A percentile compares a stretch with the other conserved stretches of the same genome.
Evolutionary conservation across 1,140 invertebrate species (phyloP).

Genomic region (Drosophila aff.): DNA sequence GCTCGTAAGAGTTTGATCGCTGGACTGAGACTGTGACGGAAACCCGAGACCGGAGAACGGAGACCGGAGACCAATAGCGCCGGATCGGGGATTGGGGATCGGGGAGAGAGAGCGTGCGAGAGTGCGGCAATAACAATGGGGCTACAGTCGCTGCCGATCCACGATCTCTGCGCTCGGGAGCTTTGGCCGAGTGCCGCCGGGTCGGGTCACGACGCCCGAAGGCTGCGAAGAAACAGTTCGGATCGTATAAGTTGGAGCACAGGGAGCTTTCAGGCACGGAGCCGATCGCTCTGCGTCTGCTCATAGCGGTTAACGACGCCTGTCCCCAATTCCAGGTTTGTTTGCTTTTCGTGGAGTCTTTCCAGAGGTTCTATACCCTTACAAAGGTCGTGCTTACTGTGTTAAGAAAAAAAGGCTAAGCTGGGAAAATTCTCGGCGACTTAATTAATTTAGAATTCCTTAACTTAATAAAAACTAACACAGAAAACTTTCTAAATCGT

Average conservation of each 20-base stretch:
- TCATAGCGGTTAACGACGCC: conserved; percentile 19
- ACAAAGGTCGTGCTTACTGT: background rate
- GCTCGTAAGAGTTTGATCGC: conserved; percentile 44
- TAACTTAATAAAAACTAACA: no score
- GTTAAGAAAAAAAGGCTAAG: background rate
- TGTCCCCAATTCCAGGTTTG: conserved; percentile 34
- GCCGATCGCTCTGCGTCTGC: background rate
- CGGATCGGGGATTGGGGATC: conserved; percentile 4
- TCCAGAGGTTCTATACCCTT: conserved; percentile 6
- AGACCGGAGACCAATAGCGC: conserved; percentile 11
- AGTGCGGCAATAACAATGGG: conserved; percentile 29
- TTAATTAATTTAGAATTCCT: background rate
- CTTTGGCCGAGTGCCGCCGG: conserved; percentile 48
- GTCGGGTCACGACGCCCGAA: conserved; percentile 64
- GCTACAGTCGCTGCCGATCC: conserved; percentile 1
- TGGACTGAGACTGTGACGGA: conserved; percentile 38
- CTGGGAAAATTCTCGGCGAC: fast-evolving
- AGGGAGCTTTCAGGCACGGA: conserved; percentile 30
- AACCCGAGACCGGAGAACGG: conserved; percentile 16
- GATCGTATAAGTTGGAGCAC: conserved; percentile 12
- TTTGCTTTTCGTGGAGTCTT: conserved; percentile 13
- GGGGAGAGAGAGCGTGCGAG: conserved; percentile 31
- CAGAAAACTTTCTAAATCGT: no score
- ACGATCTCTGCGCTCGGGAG: conserved; percentile 45
- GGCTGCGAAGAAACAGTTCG: conserved; percentile 16